phyloP scores from a whole-genome alignment of 2,797 vertebrate genomes.

The Psittacula derbiana region DNA sequence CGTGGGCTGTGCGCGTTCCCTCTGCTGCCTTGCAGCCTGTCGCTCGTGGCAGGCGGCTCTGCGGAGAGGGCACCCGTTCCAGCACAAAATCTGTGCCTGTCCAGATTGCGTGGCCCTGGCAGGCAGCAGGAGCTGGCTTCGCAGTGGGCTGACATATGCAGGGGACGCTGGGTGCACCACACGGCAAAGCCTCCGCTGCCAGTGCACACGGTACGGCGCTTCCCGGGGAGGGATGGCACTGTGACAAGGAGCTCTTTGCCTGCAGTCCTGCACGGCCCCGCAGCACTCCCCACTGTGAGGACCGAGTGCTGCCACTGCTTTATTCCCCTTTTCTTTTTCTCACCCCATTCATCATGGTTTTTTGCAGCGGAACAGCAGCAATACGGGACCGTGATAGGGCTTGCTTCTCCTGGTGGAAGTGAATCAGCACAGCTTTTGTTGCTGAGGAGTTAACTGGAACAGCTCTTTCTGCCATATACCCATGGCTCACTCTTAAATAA shows the following conservation, averaged over 20 bases:
- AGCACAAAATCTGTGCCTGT: slow-evolving; percentile 23
- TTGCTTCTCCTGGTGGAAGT: fast-evolving
- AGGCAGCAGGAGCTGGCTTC: slow-evolving; percentile 39
- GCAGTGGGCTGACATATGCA: background rate
- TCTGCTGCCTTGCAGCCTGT: background rate
- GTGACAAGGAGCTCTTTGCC: background rate
- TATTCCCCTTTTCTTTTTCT: background rate
- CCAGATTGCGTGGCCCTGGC: slow-evolving; percentile 25
- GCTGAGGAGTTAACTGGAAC: background rate
- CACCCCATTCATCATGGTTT: background rate
- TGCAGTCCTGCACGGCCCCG: fast-evolving
- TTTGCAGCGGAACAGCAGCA: background rate
- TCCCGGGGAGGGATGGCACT: background rate
- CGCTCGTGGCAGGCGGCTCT: background rate
- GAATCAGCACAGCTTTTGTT: background rate
- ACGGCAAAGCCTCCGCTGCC: background rate
- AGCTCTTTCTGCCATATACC: background rate
- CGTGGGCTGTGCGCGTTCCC: fast-evolving
- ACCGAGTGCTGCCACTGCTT: background rate
- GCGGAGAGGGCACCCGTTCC: background rate
- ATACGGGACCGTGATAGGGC: background rate
- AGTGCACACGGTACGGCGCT: fast-evolving
- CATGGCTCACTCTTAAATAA: background rate
- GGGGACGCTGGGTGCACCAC: background rate
- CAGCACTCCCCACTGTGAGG: fast-evolving